Evolutionary conservation across 92 coral and sea anemone species (phyloP).

Genomic region (Porites rus): DNA sequence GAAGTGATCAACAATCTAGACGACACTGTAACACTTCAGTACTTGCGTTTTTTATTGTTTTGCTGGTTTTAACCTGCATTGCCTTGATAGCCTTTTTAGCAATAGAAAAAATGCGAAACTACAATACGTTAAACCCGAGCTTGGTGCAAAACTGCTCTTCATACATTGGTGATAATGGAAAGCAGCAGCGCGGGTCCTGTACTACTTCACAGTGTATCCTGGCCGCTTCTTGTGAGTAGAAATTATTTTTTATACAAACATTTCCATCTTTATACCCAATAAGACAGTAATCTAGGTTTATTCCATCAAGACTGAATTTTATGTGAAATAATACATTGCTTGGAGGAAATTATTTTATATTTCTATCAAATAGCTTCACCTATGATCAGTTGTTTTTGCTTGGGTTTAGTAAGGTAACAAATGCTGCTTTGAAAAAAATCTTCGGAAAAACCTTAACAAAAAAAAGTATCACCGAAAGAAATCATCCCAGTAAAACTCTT

Average conservation of each 20-base stretch:
- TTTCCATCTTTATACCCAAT: neutral
- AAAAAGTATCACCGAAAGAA: neutral
- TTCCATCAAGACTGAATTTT: neutral
- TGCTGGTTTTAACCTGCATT: constrained; percentile 27
- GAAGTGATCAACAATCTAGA: neutral
- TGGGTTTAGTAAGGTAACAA: neutral
- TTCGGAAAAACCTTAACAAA: neutral
- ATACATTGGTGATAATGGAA: neutral
- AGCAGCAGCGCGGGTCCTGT: neutral
- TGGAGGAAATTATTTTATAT: neutral
- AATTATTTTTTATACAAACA: neutral
- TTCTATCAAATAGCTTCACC: neutral
- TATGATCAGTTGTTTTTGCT: too few species aligned
- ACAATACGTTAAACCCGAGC: neutral
- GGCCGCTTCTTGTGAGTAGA: constrained; percentile 37
- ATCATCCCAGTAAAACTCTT: neutral
- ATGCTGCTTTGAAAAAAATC: neutral
- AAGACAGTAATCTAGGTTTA: too few species aligned
- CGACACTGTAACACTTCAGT: constrained; percentile 12
- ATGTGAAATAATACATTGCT: neutral
- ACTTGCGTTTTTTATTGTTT: constrained; percentile 4
- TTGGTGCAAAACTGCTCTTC: neutral
- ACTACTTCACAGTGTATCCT: constrained; percentile 26
- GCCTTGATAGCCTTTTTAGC: constrained; percentile 13
- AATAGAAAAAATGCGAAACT: constrained; percentile 28